Evolutionary conservation across 2,113 vertebrate genomes (phyloP).

Genomic region (Colinus virginianus): DNA sequence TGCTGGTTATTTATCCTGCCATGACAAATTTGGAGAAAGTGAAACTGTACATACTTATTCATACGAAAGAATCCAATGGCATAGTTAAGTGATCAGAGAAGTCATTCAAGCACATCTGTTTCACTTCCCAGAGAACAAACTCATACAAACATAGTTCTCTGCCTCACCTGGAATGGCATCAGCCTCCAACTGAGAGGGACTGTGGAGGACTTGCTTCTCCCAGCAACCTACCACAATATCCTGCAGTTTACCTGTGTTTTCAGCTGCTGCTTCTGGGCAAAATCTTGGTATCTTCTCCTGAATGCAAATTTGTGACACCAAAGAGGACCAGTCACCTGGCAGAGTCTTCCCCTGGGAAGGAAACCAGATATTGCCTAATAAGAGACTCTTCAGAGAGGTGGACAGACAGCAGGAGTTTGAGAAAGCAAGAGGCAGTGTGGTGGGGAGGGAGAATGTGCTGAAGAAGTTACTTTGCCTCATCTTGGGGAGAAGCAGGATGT

Average conservation of each 20-base stretch:
- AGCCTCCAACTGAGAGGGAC: not conserved
- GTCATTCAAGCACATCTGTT: not conserved
- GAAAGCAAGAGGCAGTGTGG: not conserved
- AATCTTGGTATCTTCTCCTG: not conserved
- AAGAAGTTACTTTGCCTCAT: constrained; percentile 15
- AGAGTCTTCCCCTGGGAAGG: not conserved
- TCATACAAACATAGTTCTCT: not conserved
- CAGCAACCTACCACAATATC: not conserved
- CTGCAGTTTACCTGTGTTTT: not conserved
- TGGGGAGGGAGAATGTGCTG: not conserved
- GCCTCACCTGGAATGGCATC: rapidly evolving
- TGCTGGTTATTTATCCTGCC: not conserved
- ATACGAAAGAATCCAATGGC: not conserved
- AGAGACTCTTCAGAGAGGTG: not conserved
- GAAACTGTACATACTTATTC: not conserved
- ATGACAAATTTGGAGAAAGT: not conserved
- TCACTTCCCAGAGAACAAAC: not conserved
- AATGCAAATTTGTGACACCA: not conserved
- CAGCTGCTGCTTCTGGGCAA: not conserved
- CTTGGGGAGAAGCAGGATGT: not conserved
- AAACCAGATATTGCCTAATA: not conserved
- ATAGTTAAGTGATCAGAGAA: not conserved
- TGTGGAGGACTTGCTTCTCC: not conserved
- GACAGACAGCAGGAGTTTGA: not conserved
- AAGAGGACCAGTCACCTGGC: not conserved